phyloP scores from a whole-genome alignment of 2,797 vertebrate genomes.

The Cyprinodon diabolis region DNA sequence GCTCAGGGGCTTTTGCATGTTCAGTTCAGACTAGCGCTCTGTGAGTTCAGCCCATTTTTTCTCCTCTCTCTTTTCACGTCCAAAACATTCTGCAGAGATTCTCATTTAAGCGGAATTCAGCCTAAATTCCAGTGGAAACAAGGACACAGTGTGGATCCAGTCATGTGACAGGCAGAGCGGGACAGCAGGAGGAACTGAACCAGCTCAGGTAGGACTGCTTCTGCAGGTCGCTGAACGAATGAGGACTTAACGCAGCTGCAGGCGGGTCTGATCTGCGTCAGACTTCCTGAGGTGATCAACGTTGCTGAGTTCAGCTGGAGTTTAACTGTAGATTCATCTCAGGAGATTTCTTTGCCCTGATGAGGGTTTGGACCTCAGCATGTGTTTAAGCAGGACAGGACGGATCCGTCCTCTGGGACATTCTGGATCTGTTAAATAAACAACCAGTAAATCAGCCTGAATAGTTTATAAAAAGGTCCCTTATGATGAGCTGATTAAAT shows the following conservation, averaged over 20 bases:
- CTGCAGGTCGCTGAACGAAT: no score
- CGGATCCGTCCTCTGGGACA: no score
- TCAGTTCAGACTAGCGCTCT: neutral
- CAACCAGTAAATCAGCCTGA: no score
- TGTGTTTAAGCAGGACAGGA: no score
- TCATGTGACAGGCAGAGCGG: constrained; percentile 1
- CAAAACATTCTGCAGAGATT: constrained; percentile 41
- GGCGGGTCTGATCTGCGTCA: neutral
- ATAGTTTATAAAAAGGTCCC: no score
- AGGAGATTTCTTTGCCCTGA: no score
- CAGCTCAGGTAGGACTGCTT: constrained; percentile 26
- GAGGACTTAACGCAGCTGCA: no score
- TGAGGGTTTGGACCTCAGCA: no score
- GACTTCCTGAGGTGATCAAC: no score
- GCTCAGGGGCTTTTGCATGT: neutral
- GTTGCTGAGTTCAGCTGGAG: neutral
- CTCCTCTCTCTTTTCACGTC: constrained; percentile 51
- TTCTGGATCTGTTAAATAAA: no score
- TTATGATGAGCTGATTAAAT: no score
- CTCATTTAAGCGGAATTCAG: constrained; percentile 45
- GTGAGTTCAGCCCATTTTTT: neutral
- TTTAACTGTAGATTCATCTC: no score
- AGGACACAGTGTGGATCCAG: constrained; percentile 27
- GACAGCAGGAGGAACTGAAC: neutral
- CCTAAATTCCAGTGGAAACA: constrained; percentile 46